These are phyloP conservation scores for Diorhabda carinulata DNA, from an alignment of 1,140 invertebrate genomes.

Conservation along the genomic window DNA sequence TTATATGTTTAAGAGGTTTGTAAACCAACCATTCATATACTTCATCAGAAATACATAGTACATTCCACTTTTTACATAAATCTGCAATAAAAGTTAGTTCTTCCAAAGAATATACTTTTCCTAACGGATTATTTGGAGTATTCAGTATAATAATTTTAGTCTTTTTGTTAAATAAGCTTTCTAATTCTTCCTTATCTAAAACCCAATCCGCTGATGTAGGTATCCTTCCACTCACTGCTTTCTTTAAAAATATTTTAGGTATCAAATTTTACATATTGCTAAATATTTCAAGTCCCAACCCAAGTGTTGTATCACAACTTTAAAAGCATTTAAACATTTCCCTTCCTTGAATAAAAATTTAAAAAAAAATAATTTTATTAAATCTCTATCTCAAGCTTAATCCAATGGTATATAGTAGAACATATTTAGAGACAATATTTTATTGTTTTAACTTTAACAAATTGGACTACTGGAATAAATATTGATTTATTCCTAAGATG, in stretches of 20 bases:
- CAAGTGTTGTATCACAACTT: background rate
- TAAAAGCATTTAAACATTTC: background rate
- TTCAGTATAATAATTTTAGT: conserved; percentile 96
- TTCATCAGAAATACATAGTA: conserved; percentile 90
- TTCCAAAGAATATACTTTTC: conserved; percentile 77
- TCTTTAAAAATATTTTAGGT: conserved; percentile 22
- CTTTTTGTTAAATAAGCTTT: conserved; percentile 77
- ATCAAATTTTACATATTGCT: background rate
- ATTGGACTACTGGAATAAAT: background rate
- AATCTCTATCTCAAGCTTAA: background rate
- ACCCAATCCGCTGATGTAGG: conserved; percentile 79
- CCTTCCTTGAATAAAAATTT: background rate
- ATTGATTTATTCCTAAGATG: background rate
- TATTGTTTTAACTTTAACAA: background rate
- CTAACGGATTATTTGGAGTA: conserved; percentile 93
- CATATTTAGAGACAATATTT: background rate
- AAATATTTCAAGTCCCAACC: background rate
- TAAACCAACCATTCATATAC: conserved; percentile 98
- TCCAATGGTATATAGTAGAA: background rate
- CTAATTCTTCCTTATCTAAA: conserved; percentile 79
- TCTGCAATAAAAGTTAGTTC: conserved; percentile 78
- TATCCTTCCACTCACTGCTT: conserved; percentile 18
- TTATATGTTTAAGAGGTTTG: conserved; percentile 71
- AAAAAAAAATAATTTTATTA: background rate
- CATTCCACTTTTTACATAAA: conserved; percentile 90